Evolutionary conservation across 2,113 vertebrate species (phyloP).

Genomic region (Gadus chalcogrammus): DNA sequence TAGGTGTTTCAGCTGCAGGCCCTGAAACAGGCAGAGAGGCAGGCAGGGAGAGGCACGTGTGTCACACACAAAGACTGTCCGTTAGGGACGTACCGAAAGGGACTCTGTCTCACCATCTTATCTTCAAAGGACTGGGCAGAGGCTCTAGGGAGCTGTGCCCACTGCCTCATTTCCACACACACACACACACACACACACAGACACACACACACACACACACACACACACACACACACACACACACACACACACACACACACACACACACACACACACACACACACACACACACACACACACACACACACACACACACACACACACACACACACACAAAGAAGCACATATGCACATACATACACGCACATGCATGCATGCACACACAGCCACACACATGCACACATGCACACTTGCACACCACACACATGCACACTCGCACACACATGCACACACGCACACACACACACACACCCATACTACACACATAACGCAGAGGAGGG

Average conservation of each 20-base stretch:
- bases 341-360: not conserved
- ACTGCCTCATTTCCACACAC: slow-evolving; percentile 65
- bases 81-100: slow-evolving; percentile 71
- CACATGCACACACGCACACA: too few species aligned
- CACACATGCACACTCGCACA: too few species aligned
- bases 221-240: too few species aligned
- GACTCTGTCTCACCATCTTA: slow-evolving; percentile 76
- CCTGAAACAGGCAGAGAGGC: slow-evolving; percentile 21
- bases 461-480: too few species aligned
- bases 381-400: too few species aligned
- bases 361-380: too few species aligned
- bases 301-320: slow-evolving; percentile 14
- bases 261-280: too few species aligned
- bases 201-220: not conserved
- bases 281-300: too few species aligned
- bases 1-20: slow-evolving; percentile 68
- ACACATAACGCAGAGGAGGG: slow-evolving; percentile 35
- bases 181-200: slow-evolving; percentile 47
- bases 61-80: slow-evolving; percentile 67
- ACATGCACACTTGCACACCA: too few species aligned
- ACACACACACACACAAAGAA: slow-evolving; percentile 15
- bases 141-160: slow-evolving; percentile 68
- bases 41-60: slow-evolving; percentile 56
- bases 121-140: slow-evolving; percentile 78
- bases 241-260: too few species aligned